Base-by-base conservation (phyloP, 2,113 vertebrate species). In the Gobius niger region DNA sequence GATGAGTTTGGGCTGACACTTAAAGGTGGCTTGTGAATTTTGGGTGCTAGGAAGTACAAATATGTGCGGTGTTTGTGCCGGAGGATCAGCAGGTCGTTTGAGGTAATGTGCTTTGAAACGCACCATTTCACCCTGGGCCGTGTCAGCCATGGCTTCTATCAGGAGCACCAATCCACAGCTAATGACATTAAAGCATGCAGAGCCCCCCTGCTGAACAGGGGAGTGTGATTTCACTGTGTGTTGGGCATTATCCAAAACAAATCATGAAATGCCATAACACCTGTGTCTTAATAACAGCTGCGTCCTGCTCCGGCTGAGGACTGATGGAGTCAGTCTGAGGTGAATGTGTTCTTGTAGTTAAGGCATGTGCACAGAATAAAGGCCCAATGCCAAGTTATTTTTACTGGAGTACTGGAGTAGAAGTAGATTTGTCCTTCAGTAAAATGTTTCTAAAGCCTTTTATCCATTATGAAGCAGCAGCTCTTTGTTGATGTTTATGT, bases 11-110 rank as follows among this genome's bases (percentile, higher is more conserved):
- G 80, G 70, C 63, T 67, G 54, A 88, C 75, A 82, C 89, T 90
- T 86, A 19, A 88, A 87, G 87, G 84, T 87, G 78, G 82, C 76
- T 79, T 51, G 15, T 62, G 73, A 75, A 74, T 82, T 88, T 91
- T 85, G 86, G 87, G 87, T 76, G 82, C 70, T 53, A 77, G 67
- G 67, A 79, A 67, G 69, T 76, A 49, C 71, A 75, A 87, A 69
- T 66, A 65, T 76, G 68, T 44, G 68, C 70, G 9, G 7, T 52
- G 74, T 68, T 53, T 66, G 14, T 4, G 19, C 53, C 73, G 1
- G 0, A 47, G 54, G 65, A 75, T 42, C 51, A 76, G 63, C 41
- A 12, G 77, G 81, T 76, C 53, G 24, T 76, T 15, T 42, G 44
- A 84, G 83, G 86, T 73, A 80, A 82, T 47, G 47, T 13, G 66